phyloP scores from a whole-genome alignment of 2,113 vertebrate species.

The Protobothrops mucrosquamatus region DNA sequence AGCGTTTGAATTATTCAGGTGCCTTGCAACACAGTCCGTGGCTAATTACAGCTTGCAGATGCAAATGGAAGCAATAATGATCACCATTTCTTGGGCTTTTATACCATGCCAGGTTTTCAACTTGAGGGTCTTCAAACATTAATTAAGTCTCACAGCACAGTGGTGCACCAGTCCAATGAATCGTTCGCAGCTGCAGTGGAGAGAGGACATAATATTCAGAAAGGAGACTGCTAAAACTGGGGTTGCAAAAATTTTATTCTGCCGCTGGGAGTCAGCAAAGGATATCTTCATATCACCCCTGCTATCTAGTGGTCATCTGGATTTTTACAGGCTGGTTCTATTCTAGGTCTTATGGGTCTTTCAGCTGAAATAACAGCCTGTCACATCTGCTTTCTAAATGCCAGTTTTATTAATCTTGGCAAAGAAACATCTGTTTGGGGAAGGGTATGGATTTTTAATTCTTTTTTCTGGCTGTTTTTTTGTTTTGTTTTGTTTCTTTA shows the following conservation, averaged over 20 bases:
- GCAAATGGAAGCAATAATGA: conserved; percentile 57
- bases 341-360: background rate
- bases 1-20: conserved; percentile 59
- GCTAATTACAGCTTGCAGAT: conserved; percentile 64
- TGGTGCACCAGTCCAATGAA: conserved; percentile 16
- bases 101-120: conserved; percentile 53
- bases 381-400: background rate
- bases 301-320: background rate
- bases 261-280: background rate
- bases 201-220: conserved; percentile 8
- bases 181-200: background rate
- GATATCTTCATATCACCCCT: background rate
- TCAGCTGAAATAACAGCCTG: conserved; percentile 1
- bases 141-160: conserved; percentile 54
- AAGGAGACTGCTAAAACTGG: background rate
- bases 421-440: background rate
- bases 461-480: background rate
- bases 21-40: conserved; percentile 56
- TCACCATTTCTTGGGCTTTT: conserved; percentile 63
- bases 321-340: background rate
- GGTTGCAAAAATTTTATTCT: background rate
- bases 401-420: background rate
- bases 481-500: background rate
- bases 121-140: conserved; percentile 57
- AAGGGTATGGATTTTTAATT: background rate